Percentiles rank a stretch among this genome's conserved stretches.
These are phyloP conservation scores for Bergia sp. DNA, from an alignment of 92 coral and sea anemone genomes.

Conservation along the genomic window DNA sequence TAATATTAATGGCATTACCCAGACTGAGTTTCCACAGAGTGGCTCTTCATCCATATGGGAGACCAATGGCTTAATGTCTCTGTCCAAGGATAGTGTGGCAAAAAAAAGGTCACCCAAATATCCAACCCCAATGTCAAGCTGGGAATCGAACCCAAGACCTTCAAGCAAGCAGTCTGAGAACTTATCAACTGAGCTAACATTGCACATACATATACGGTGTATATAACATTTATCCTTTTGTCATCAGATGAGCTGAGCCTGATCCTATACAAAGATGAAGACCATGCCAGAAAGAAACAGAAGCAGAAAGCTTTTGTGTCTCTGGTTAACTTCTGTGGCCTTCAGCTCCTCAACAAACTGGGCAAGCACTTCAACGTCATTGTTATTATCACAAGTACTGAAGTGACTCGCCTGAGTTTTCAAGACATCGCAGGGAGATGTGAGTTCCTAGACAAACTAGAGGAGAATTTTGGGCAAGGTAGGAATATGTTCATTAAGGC, in stretches of 20 bases:
- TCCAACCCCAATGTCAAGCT: too few relatives aligned
- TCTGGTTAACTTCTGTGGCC: slow-evolving; percentile 81
- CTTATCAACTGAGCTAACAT: too few relatives aligned
- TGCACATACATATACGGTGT: too few relatives aligned
- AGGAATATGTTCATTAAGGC: not conserved
- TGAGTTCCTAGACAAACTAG: slow-evolving; percentile 83
- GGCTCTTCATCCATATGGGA: too few relatives aligned
- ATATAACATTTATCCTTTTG: not conserved
- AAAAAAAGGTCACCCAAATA: too few relatives aligned
- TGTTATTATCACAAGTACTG: slow-evolving; percentile 74
- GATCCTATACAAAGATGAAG: slow-evolving; percentile 76
- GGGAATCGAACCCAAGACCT: too few relatives aligned
- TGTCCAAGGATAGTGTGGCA: too few relatives aligned
- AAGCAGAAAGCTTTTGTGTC: slow-evolving; percentile 90
- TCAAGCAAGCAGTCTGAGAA: too few relatives aligned
- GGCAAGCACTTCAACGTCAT: slow-evolving; percentile 84
- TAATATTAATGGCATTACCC: too few relatives aligned
- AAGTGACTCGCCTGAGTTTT: slow-evolving; percentile 88
- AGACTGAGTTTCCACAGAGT: too few relatives aligned
- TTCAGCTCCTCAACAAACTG: slow-evolving; percentile 86
- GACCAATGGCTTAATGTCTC: too few relatives aligned
- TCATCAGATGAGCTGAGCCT: slow-evolving; percentile 83
- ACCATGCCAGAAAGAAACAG: slow-evolving; percentile 83
- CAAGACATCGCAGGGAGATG: slow-evolving; percentile 82
- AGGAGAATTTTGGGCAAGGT: slow-evolving; percentile 96